Base-by-base conservation (phyloP, 2,113 vertebrate species). In the Equus przewalskii region DNA sequence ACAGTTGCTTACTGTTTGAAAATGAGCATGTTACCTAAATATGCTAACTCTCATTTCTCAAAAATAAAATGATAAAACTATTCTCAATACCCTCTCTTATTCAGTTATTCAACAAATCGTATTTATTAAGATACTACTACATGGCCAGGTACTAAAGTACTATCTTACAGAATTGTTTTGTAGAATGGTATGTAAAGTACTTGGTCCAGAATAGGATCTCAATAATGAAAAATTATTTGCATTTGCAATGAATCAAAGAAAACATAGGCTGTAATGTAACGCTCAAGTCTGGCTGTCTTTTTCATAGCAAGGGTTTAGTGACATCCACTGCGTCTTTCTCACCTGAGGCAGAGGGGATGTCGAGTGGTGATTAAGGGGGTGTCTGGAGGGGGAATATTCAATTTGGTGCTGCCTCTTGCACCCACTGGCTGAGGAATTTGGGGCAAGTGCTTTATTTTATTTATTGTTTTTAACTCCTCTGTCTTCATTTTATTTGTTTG, bases 51-150 rank as follows among this genome's bases (percentile, higher is more conserved):
- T 62, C 15, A 82, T 82, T 90, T 88, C 22, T 81, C 19, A 75
- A 87, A 90, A 73, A 44, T 86, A 24, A 85, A 94, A 76, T 81
- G 24, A 30, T n/a, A 78, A 80, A 94, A 49, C 11, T 80, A 49
- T 91, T 81, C 24, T 49, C 12, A 51, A 26, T 26, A 24, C 21
- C 12, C 16, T 83, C 19, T 78, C 36, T 69, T 30, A 64, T 72
- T 65, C n/a, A 85, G 14, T 70, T 84, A 49, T 11, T 81, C 18
- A n/a, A 24, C n/a, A 82, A 73, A 16, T 67, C 51, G 2, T 82
- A 54, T 82, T 88, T 73, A 75, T 91, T 91, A 72, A 69, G 41
- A 81, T 60, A 60, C 26, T 51, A n/a, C 21, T 91, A 44, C 12
- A 18, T 76, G 67, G 7, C 10, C 6, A 30, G 33, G 12, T 75